A percentile compares a stretch with the other conserved stretches of the same genome.
Conservation (phyloP, 2,888 invertebrate genomes). For the Phoronis australis region DNA sequence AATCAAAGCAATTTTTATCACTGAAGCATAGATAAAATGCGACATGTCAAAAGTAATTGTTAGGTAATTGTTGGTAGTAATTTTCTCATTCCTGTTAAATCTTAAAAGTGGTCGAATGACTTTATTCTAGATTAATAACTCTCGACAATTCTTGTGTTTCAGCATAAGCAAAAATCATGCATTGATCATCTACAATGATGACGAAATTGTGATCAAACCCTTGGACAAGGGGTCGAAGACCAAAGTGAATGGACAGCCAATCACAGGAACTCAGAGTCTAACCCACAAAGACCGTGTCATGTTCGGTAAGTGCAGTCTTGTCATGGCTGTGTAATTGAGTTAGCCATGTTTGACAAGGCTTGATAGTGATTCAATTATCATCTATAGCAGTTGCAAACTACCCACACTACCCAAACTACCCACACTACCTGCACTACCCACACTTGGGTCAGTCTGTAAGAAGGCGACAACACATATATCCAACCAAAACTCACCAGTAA, state of each 20-base stretch:
- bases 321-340: background rate
- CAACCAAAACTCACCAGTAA: too few species aligned
- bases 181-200: constrained; percentile 29
- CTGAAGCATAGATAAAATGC: too few species aligned
- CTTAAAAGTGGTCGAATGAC: too few species aligned
- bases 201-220: constrained; percentile 37
- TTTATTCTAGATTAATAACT: too few species aligned
- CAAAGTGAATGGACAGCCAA: constrained; percentile 51
- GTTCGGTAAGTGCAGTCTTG: constrained; percentile 40
- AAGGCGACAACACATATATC: too few species aligned
- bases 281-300: constrained; percentile 49
- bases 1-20: too few species aligned
- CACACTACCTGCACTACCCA: too few species aligned
- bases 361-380: background rate
- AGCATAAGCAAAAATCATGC: constrained; percentile 49
- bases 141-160: constrained; percentile 6
- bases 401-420: background rate
- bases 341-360: background rate
- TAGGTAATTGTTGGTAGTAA: too few species aligned
- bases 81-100: too few species aligned
- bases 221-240: constrained; percentile 44
- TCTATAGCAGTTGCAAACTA: background rate
- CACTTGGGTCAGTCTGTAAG: too few species aligned
- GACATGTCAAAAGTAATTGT: too few species aligned
- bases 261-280: constrained; percentile 37